These are phyloP conservation scores for Mythimna lalbum DNA, from an alignment of 2,888 invertebrate species.

Conservation along the genomic window DNA sequence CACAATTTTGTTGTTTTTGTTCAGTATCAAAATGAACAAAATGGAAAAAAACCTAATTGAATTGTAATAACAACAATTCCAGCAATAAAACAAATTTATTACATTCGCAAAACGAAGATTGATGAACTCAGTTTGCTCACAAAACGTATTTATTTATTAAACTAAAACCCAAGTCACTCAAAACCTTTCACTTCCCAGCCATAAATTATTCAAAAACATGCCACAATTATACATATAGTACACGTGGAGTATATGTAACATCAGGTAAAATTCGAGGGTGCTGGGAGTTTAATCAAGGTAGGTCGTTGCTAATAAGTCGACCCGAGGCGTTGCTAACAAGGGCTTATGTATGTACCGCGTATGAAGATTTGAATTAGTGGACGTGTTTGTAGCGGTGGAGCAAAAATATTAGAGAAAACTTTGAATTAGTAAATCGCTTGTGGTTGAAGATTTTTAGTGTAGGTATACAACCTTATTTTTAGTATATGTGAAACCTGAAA, in stretches of 20 bases:
- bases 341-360: slow-evolving; percentile 39
- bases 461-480: too few relatives aligned
- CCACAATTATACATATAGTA: slow-evolving; percentile 21
- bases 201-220: slow-evolving; percentile 53
- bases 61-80: slow-evolving; percentile 10
- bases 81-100: slow-evolving; percentile 16
- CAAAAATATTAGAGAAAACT: slow-evolving; percentile 23
- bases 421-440: not conserved
- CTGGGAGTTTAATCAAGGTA: slow-evolving; percentile 68
- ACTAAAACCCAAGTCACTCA: slow-evolving; percentile 31
- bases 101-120: slow-evolving; percentile 19
- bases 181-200: slow-evolving; percentile 26
- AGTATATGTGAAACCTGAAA: too few relatives aligned
- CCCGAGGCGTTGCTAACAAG: slow-evolving; percentile 54
- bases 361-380: slow-evolving; percentile 55
- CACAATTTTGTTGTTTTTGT: not conserved
- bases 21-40: not conserved
- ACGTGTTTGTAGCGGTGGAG: slow-evolving; percentile 19
- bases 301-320: slow-evolving; percentile 66
- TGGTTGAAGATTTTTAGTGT: not conserved
- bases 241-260: slow-evolving; percentile 13
- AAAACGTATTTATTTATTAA: slow-evolving; percentile 36
- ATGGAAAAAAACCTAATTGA: not conserved
- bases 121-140: not conserved
- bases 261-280: slow-evolving; percentile 57